Base-by-base conservation (phyloP, 1,140 invertebrate species). In the Bombus turneri region DNA sequence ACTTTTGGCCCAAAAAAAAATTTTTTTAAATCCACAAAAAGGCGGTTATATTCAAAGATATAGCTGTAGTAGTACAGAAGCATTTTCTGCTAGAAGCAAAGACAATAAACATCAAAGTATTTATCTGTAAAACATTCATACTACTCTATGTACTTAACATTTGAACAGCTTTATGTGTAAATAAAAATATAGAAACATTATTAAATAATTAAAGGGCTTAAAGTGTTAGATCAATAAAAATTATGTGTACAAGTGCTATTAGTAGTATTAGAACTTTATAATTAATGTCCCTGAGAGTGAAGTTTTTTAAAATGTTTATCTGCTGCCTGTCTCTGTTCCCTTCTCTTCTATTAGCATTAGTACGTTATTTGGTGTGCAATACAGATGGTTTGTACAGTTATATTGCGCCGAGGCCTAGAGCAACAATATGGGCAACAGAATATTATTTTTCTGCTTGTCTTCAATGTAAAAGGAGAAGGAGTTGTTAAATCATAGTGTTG, bases 321-420 rank as follows among this genome's bases (percentile, higher is more conserved):
- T 62, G 53, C 47, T 59, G 37, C 15, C 59, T 81, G 37, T 31
- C 18, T 15, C 81, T 77, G 68, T n/a, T 22, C 68, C 81, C 78
- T 79, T 69, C 66, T 41, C 68, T 85, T 83, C 57, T 53, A 22
- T 81, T 75, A 43, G 39, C 79, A 77, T 64, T 80, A 83, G 68
- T 80, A 81, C 72, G 15, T 77, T 66, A 83, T 83, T 86, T 87
- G 84, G 77, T 89, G 81, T 59, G 79, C 79, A 76, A 87, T 57
- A 62, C 68, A 71, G 66, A 81, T 62, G 71, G 77, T 87, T 83
- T 85, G 80, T 77, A 90, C 73, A 66, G 74, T 87, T 87, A 80
- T 85, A 84, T 83, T 81, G 79, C 37, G 80, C 59, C 69, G 72
- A 87, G 88, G 89, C 89, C 89, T 90, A 90, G 77, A 73, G n/a